A percentile compares a stretch with the other conserved stretches of the same genome.
phyloP scores from a whole-genome alignment of 2,797 vertebrate genomes.

The Brachymystax lenok region DNA sequence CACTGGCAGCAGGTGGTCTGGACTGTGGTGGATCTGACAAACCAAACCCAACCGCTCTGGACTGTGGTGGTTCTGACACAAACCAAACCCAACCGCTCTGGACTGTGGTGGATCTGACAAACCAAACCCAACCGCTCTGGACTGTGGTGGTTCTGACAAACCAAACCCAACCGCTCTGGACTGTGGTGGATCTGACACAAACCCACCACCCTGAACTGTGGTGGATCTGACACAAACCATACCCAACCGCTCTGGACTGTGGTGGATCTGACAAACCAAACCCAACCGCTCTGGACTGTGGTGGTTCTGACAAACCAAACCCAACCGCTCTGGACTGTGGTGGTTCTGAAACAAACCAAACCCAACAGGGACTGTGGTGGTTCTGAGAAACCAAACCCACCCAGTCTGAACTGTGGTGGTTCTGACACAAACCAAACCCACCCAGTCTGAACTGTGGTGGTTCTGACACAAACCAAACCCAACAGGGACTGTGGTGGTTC shows the following conservation, averaged over 20 bases:
- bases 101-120: conserved; percentile 11
- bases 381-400: conserved; percentile 57
- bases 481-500: neutral
- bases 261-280: too few relatives aligned
- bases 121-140: neutral
- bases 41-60: too few relatives aligned
- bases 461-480: conserved; percentile 60
- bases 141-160: too few relatives aligned
- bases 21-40: conserved; percentile 61
- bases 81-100: conserved; percentile 31
- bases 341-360: too few relatives aligned
- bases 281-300: too few relatives aligned
- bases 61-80: too few relatives aligned
- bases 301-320: too few relatives aligned
- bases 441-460: neutral
- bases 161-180: too few relatives aligned
- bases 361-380: neutral
- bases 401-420: neutral
- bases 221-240: conserved; percentile 61
- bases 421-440: too few relatives aligned
- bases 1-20: conserved; percentile 72
- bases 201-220: too few relatives aligned
- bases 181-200: too few relatives aligned
- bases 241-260: neutral
- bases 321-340: too few relatives aligned